These are phyloP conservation scores for Junonia oenone DNA, from an alignment of 2,888 invertebrate genomes.

Conservation along the genomic window DNA sequence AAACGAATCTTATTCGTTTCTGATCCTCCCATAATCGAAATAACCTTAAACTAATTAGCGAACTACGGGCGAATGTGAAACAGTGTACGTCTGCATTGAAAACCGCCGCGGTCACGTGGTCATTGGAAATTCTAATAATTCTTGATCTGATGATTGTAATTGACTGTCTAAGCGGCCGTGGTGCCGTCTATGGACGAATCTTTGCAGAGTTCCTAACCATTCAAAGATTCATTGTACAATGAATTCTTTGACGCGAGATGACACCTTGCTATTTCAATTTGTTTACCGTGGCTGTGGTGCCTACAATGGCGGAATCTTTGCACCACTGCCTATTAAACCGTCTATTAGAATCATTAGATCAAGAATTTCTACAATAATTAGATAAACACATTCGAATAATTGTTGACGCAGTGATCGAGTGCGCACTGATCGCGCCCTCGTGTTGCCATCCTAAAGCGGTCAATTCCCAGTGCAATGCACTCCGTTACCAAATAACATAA, in stretches of 20 bases:
- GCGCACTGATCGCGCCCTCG: constrained; percentile 46
- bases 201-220: too few species aligned
- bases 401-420: constrained; percentile 56
- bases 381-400: too few species aligned
- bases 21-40: constrained; percentile 22
- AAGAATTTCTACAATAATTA: too few species aligned
- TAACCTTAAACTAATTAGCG: constrained; percentile 21
- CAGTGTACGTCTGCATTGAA: neutral
- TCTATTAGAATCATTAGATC: too few species aligned
- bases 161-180: too few species aligned
- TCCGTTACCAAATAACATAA: constrained; percentile 67
- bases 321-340: too few species aligned
- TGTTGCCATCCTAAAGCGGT: constrained; percentile 59
- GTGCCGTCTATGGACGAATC: too few species aligned
- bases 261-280: too few species aligned
- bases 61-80: neutral
- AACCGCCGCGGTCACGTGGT: constrained; percentile 45
- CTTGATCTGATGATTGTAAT: constrained; percentile 60
- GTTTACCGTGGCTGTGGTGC: too few species aligned
- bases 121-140: constrained; percentile 47
- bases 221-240: too few species aligned
- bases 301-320: too few species aligned
- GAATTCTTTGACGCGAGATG: too few species aligned
- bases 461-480: constrained; percentile 67
- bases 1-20: constrained; percentile 24